phyloP scores from a whole-genome alignment of 2,888 invertebrate genomes.

The Piscicola geometra region DNA sequence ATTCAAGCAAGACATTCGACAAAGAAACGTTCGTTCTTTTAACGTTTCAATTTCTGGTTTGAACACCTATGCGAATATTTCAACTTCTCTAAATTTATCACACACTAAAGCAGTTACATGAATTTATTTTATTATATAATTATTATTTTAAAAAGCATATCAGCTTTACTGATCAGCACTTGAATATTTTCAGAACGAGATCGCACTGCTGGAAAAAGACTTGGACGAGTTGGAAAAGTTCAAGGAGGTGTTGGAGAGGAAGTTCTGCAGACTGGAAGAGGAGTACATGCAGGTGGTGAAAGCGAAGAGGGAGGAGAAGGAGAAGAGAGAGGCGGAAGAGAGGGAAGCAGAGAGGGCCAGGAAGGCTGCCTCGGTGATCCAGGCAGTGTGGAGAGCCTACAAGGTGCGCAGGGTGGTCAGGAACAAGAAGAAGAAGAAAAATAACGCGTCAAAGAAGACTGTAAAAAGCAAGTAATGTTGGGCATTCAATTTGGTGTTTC shows the following conservation, averaged over 20 bases:
- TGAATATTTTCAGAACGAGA: too few species aligned
- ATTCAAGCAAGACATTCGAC: background rate
- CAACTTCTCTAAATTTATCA: too few species aligned
- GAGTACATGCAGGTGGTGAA: background rate
- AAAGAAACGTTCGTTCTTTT: background rate
- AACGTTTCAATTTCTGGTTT: too few species aligned
- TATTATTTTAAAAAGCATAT: background rate
- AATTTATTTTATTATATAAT: too few species aligned
- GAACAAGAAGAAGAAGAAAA: constrained; percentile 2
- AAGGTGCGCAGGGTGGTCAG: background rate
- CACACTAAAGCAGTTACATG: too few species aligned
- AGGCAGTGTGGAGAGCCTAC: constrained; percentile 9
- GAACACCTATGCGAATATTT: too few species aligned
- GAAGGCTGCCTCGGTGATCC: constrained; percentile 3
- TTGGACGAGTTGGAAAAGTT: background rate
- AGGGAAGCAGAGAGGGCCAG: background rate
- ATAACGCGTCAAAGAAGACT: background rate
- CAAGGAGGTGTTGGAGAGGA: background rate
- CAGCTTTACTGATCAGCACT: background rate
- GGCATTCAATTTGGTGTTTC: too few species aligned
- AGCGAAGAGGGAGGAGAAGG: background rate
- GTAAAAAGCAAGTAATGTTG: background rate
- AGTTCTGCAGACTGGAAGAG: background rate
- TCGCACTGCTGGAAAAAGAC: background rate
- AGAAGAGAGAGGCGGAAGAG: constrained; percentile 7